Evolutionary conservation across 2,888 invertebrate genomes (phyloP).

Genomic region (Nebria brevicollis): DNA sequence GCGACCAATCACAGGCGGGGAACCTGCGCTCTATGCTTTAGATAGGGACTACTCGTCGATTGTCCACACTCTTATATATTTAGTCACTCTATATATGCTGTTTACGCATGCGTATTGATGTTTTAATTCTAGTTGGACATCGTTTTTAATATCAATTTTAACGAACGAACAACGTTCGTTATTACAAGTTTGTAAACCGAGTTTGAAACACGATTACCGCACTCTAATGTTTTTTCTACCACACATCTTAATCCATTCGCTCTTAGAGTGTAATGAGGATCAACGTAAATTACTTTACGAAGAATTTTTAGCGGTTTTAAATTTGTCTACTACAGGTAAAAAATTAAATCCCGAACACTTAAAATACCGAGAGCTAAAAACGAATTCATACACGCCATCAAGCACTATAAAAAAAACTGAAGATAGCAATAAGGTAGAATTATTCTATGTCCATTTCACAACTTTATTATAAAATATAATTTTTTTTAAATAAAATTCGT

Average conservation of each 20-base stretch:
- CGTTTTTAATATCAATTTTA: slow-evolving; percentile 73
- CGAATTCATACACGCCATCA: slow-evolving; percentile 16
- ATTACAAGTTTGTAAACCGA: slow-evolving; percentile 76
- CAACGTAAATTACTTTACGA: slow-evolving; percentile 64
- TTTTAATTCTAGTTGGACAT: slow-evolving; percentile 70
- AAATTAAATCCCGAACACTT: slow-evolving; percentile 11
- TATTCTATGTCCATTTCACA: neutral
- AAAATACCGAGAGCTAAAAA: slow-evolving; percentile 12
- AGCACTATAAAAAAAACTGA: slow-evolving; percentile 11
- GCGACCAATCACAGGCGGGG: too few relatives aligned
- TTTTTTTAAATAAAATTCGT: too few relatives aligned
- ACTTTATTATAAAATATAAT: too few relatives aligned
- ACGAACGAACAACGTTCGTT: slow-evolving; percentile 70
- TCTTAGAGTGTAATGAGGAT: slow-evolving; percentile 65
- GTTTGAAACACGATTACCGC: slow-evolving; percentile 77
- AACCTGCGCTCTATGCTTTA: too few relatives aligned
- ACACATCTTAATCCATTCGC: slow-evolving; percentile 74
- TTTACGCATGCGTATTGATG: too few relatives aligned
- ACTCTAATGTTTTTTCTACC: slow-evolving; percentile 80
- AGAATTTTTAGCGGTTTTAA: slow-evolving; percentile 69
- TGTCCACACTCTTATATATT: too few relatives aligned
- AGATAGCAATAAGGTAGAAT: slow-evolving; percentile 24
- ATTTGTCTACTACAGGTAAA: slow-evolving; percentile 53
- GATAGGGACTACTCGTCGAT: too few relatives aligned
- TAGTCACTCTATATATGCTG: too few relatives aligned